phyloP scores from a whole-genome alignment of 2,888 invertebrate genomes.

The Eucera pruinosa region DNA sequence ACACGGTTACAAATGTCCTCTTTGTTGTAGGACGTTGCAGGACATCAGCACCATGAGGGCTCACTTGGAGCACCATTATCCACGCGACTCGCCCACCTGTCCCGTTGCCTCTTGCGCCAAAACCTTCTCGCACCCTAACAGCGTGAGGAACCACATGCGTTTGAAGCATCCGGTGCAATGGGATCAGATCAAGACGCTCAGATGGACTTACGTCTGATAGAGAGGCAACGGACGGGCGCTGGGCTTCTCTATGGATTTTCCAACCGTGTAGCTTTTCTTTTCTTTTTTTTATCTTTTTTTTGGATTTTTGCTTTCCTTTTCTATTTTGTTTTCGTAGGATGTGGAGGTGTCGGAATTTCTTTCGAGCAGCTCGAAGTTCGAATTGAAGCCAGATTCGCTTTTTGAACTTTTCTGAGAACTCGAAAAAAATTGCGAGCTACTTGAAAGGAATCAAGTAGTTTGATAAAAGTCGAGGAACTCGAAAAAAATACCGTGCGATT shows the following conservation, averaged over 20 bases:
- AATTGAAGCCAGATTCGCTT: no score
- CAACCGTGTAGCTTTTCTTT: background rate
- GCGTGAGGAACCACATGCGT: conserved; percentile 94
- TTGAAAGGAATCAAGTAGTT: no score
- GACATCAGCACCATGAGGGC: conserved; percentile 89
- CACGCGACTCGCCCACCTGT: conserved; percentile 92
- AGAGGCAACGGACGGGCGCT: conserved; percentile 28
- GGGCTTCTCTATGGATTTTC: background rate
- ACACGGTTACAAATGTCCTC: conserved; percentile 88
- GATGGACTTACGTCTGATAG: conserved; percentile 88
- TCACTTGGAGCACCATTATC: conserved; percentile 93
- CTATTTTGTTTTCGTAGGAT: background rate
- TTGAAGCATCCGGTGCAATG: conserved; percentile 92
- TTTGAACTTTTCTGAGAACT: no score
- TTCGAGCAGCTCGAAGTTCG: no score
- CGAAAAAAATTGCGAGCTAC: no score
- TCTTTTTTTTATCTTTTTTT: background rate
- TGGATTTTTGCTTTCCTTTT: background rate
- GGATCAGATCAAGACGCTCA: conserved; percentile 93
- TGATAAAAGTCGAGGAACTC: no score
- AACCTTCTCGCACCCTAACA: conserved; percentile 93
- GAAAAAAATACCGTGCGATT: no score
- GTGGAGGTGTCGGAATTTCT: no score
- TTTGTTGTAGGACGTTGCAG: conserved; percentile 89
- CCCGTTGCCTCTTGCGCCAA: conserved; percentile 91